Evolutionary conservation across 2,113 vertebrate species (phyloP).

Genomic region (Dascyllus trimaculatus): DNA sequence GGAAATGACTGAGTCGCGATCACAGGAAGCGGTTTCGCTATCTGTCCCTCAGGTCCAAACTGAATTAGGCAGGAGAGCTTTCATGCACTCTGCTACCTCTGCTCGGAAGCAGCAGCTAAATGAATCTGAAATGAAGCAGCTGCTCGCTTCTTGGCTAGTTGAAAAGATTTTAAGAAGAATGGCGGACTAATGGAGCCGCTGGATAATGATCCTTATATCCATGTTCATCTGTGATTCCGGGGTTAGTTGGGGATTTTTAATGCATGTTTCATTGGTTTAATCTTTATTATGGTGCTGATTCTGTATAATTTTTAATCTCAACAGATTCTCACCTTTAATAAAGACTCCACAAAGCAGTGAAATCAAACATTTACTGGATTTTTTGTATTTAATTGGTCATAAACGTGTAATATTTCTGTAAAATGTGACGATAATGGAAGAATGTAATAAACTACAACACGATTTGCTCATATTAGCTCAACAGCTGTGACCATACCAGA

Average conservation of each 20-base stretch:
- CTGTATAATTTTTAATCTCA: neutral
- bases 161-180: conserved; percentile 22
- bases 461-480: no score
- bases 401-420: no score
- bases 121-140: conserved; percentile 46
- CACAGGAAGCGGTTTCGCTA: conserved; percentile 62
- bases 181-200: conserved; percentile 22
- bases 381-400: no score
- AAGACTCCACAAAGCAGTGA: no score
- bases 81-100: conserved; percentile 56
- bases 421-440: no score
- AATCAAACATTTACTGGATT: no score
- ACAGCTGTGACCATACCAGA: no score
- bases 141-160: conserved; percentile 28
- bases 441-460: no score
- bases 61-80: conserved; percentile 57
- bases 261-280: neutral
- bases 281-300: neutral
- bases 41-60: conserved; percentile 69
- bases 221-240: conserved; percentile 28
- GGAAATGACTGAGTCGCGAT: conserved; percentile 49
- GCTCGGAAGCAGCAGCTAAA: conserved; percentile 53
- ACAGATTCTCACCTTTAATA: no score
- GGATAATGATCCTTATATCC: conserved; percentile 6
- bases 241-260: conserved; percentile 1